Conservation (phyloP, 2,888 invertebrate genomes). For the Malachius bipustulatus region DNA sequence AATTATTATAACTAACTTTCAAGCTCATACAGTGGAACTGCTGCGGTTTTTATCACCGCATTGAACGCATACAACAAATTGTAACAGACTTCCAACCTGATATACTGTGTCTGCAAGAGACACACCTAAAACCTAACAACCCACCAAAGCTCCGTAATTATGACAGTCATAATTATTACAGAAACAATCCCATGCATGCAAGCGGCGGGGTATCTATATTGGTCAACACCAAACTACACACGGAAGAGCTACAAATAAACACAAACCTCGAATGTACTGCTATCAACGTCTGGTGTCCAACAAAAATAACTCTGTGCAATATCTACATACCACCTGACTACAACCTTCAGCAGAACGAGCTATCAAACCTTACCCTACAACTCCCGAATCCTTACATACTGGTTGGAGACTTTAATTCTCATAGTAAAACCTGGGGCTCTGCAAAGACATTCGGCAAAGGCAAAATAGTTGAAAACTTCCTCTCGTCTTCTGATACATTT, state of each 20-base stretch:
- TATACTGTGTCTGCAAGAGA: too few species aligned
- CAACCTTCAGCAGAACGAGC: too few species aligned
- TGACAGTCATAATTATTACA: constrained; percentile 10
- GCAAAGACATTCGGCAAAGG: constrained; percentile 7
- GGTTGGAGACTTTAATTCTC: constrained; percentile 11
- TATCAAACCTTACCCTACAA: too few species aligned
- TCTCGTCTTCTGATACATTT: neutral
- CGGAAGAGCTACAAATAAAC: constrained; percentile 9
- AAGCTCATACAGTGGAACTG: constrained; percentile 8
- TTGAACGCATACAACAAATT: constrained; percentile 13
- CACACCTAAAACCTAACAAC: constrained; percentile 13
- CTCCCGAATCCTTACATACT: constrained; percentile 11
- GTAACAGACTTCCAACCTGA: too few species aligned
- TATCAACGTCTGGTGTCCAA: constrained; percentile 10
- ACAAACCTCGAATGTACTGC: constrained; percentile 14
- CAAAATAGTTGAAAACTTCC: constrained; percentile 7
- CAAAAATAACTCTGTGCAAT: constrained; percentile 12
- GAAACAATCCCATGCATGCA: constrained; percentile 7
- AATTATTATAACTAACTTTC: neutral
- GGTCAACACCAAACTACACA: too few species aligned
- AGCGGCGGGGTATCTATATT: too few species aligned
- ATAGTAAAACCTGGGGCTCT: constrained; percentile 9
- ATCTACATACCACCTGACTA: constrained; percentile 12
- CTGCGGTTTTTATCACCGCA: constrained; percentile 12
- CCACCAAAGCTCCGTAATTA: constrained; percentile 11